These are phyloP conservation scores for Maniola hyperantus DNA, from an alignment of 2,888 invertebrate species.

Conservation along the genomic window DNA sequence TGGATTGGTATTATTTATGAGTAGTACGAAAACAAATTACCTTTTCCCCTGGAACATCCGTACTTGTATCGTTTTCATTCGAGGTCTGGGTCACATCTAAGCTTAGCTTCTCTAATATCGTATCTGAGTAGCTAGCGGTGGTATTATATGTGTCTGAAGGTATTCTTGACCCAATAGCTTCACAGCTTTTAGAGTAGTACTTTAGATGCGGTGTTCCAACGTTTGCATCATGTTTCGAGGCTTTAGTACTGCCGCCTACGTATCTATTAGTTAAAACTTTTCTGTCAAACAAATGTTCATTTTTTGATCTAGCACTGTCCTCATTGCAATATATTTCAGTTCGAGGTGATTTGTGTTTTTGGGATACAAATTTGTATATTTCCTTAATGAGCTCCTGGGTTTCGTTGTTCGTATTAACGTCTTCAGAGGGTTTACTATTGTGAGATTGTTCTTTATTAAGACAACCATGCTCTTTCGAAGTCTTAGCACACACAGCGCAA, in stretches of 20 bases:
- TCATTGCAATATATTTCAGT: conserved; percentile 41
- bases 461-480: conserved; percentile 47
- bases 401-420: conserved; percentile 47
- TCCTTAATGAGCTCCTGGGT: conserved; percentile 72
- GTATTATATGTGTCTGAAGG: conserved; percentile 50
- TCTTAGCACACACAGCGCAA: conserved; percentile 55
- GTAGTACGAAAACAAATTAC: conserved; percentile 38
- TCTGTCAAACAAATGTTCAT: conserved; percentile 32
- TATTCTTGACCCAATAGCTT: conserved; percentile 62
- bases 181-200: conserved; percentile 71
- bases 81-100: conserved; percentile 54
- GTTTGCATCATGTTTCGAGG: conserved; percentile 59
- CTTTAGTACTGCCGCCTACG: conserved; percentile 54
- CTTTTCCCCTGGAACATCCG: conserved; percentile 48
- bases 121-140: conserved; percentile 65
- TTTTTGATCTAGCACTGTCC: conserved; percentile 18
- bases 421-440: conserved; percentile 43
- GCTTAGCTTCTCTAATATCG: conserved; percentile 62
- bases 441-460: conserved; percentile 45
- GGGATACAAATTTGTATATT: conserved; percentile 69
- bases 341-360: conserved; percentile 48
- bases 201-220: conserved; percentile 63
- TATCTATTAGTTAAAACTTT: conserved; percentile 56
- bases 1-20: background rate
- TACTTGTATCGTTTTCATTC: conserved; percentile 54